Evolutionary conservation across 2,113 vertebrate species (phyloP).

Genomic region (Synchiropus splendidus): DNA sequence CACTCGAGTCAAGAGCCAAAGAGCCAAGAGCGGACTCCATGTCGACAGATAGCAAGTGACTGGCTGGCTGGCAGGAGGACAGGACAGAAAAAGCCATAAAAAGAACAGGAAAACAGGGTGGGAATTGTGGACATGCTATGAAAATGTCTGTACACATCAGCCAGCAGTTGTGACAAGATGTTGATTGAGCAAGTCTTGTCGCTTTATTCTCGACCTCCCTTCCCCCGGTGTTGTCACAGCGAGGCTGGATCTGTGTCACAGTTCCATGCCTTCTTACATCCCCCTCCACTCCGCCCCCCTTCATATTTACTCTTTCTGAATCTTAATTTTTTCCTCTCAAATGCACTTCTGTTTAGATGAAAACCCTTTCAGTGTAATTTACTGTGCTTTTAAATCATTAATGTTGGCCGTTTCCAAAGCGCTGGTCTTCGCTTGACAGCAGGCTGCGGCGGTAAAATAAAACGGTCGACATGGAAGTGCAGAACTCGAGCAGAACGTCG

Average conservation of each 20-base stretch:
- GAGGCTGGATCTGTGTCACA: conserved; percentile 56
- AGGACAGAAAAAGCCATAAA: conserved; percentile 48
- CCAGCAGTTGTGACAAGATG: conserved; percentile 67
- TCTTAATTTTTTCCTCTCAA: conserved; percentile 17
- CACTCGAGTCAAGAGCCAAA: conserved; percentile 43
- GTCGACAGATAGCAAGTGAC: conserved; percentile 55
- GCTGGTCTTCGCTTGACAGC: conserved; percentile 33
- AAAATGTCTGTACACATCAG: conserved; percentile 68
- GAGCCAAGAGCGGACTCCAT: conserved; percentile 51
- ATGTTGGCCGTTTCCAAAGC: conserved; percentile 53
- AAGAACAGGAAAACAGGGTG: conserved; percentile 33
- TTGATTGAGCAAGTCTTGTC: conserved; percentile 70
- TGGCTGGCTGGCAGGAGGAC: conserved; percentile 52
- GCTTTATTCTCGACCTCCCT: conserved; percentile 58
- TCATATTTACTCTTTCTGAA: conserved; percentile 3
- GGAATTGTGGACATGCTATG: conserved; percentile 42
- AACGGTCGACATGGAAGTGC: no score
- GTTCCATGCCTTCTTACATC: conserved; percentile 32
- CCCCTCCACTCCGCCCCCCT: conserved; percentile 5
- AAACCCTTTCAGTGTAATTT: conserved; percentile 64
- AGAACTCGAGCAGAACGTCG: no score
- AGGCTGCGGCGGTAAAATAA: not conserved
- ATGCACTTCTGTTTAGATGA: conserved; percentile 35
- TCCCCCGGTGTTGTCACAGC: conserved; percentile 54
- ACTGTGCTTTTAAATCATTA: conserved; percentile 69